phyloP scores from a whole-genome alignment of 2,113 vertebrate species.

The Brachirus orientalis region DNA sequence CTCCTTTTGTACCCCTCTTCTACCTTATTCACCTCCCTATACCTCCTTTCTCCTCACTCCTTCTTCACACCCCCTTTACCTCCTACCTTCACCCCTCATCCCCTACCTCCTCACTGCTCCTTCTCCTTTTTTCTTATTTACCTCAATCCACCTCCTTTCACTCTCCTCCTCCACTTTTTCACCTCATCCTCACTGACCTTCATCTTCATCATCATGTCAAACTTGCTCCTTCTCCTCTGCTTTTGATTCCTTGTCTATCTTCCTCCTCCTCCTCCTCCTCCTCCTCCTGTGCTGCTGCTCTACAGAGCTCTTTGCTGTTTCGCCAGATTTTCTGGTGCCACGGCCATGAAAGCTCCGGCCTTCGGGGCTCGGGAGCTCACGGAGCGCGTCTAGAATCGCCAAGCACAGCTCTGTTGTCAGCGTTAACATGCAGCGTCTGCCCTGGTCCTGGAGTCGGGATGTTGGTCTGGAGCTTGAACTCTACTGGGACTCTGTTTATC shows the following conservation, averaged over 20 bases:
- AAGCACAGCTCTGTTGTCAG: background rate
- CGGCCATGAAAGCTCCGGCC: conserved; percentile 52
- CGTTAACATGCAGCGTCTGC: conserved; percentile 40
- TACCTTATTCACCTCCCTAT: background rate
- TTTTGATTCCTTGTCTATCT: background rate
- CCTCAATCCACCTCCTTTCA: background rate
- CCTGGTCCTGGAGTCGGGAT: background rate
- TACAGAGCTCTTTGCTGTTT: conserved; percentile 48
- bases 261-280: conserved; percentile 2
- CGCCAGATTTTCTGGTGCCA: conserved; percentile 58
- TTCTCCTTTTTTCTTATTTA: background rate
- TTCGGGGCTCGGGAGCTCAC: conserved; percentile 35
- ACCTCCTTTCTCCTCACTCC: background rate
- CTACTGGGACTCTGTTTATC: conserved; percentile 17
- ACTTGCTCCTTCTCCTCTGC: background rate
- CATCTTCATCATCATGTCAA: background rate
- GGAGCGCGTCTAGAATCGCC: conserved; percentile 43
- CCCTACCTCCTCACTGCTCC: no score
- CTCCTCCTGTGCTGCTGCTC: conserved; percentile 20
- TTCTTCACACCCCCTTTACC: background rate
- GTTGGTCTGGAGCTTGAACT: conserved; percentile 13
- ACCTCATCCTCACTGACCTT: no score
- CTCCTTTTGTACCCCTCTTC: background rate
- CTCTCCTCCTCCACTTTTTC: background rate
- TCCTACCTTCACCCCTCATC: background rate